phyloP scores from a whole-genome alignment of 35 echinoderm and acorn worm genomes.

The Patiria miniata region DNA sequence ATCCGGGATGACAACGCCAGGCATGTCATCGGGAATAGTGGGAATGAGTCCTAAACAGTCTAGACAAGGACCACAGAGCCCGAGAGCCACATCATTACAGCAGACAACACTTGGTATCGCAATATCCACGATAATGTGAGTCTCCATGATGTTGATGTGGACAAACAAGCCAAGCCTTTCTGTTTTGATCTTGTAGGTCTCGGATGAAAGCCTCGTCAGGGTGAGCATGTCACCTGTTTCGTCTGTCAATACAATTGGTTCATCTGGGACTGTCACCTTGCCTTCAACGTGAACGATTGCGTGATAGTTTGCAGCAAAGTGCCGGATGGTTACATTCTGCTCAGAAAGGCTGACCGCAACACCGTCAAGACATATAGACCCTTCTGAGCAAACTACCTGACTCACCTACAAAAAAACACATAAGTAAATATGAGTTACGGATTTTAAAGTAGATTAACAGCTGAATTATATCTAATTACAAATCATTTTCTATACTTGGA shows the following conservation, averaged over 20 bases:
- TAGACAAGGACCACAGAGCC: constrained; percentile 60
- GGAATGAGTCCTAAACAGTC: not conserved
- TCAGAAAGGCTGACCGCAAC: constrained; percentile 21
- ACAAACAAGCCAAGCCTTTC: not conserved
- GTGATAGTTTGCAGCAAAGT: constrained; percentile 6
- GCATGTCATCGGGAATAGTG: not conserved
- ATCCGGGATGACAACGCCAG: not conserved
- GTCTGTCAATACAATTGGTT: constrained; percentile 12
- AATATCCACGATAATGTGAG: constrained; percentile 47
- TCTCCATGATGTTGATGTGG: constrained; percentile 24
- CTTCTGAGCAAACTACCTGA: constrained; percentile 29
- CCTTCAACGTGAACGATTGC: constrained; percentile 53
- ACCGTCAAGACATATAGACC: constrained; percentile 39
- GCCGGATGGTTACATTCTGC: constrained; percentile 38
- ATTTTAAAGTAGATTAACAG: too few species aligned
- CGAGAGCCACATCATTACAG: not conserved
- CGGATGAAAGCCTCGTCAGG: constrained; percentile 2
- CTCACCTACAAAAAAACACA: constrained; percentile 35
- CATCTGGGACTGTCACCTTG: not conserved
- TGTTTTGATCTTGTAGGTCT: constrained; percentile 31
- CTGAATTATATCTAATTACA: too few species aligned
- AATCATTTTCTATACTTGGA: too few species aligned
- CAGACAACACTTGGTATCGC: constrained; percentile 28
- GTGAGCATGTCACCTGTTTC: not conserved
- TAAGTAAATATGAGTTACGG: not conserved